Conservation (phyloP, 2,888 invertebrate genomes). For the Philonicus albiceps region DNA sequence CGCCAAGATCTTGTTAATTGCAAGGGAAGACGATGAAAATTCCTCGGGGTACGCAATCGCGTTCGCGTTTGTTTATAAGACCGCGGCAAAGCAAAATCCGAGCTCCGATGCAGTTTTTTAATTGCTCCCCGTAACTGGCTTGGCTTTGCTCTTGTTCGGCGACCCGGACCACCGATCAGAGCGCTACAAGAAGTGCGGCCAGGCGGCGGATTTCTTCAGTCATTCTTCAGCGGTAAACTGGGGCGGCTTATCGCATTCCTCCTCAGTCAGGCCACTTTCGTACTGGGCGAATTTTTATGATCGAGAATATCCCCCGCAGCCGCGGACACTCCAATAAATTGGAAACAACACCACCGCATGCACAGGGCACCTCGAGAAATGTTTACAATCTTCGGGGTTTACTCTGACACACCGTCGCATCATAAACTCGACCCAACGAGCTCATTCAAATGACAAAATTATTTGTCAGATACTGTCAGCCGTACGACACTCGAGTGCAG, state of each 20-base stretch:
- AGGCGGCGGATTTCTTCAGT: background rate
- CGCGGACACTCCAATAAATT: conserved; percentile 3
- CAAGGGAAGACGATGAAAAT: conserved; percentile 18
- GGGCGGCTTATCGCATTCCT: conserved; percentile 16
- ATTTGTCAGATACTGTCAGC: conserved; percentile 46
- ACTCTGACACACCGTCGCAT: background rate
- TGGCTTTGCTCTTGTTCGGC: background rate
- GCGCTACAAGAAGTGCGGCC: background rate
- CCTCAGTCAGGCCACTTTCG: background rate
- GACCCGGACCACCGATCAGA: background rate
- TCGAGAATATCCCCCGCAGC: background rate
- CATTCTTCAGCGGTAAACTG: background rate
- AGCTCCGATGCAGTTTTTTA: conserved; percentile 16
- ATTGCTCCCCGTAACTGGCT: conserved; percentile 5
- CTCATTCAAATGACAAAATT: conserved; percentile 45
- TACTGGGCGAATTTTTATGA: background rate
- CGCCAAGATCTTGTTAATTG: conserved; percentile 36
- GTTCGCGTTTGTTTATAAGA: conserved; percentile 13
- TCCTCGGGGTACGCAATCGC: conserved; percentile 33
- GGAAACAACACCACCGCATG: background rate
- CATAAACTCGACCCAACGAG: conserved; percentile 5
- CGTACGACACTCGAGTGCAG: background rate
- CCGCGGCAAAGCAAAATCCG: background rate
- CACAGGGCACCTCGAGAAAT: background rate
- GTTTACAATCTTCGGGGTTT: background rate